Base-by-base conservation (phyloP, 1,140 invertebrate genomes). In the Drosophila serrata region DNA sequence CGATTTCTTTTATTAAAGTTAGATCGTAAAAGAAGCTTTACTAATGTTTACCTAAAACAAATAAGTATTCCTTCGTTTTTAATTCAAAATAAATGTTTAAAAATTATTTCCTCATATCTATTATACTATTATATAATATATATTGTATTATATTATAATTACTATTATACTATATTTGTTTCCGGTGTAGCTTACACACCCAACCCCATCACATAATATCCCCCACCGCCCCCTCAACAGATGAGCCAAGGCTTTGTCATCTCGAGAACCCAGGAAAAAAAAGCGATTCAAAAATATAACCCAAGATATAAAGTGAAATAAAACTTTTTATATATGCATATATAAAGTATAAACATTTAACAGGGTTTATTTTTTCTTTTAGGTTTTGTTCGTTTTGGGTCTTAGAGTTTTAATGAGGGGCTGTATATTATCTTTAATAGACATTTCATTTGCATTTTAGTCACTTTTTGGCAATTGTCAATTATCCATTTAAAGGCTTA, bases 381-480 rank as follows among this genome's bases (percentile, higher is more conserved):
- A 6, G 11, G n/a, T 4, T n/a, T 17, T 19, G 22, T 56, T 55
- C 37, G 29, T 40, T 48, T 57, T 12, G 56, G 22, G 24, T 29
- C n/a, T 59, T 72, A 67, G 35, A 53, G 12, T 49, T 73, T 73
- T 73, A 59, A 73, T 49, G 67, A 59, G 49, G 35, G 65, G 53
- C 42, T 29, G 53, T 73, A 73, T 73, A 75, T 75, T 75, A 76
- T 75, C 53, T 75, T 75, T 65, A 65, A 75, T 57, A 75, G 57
- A 75, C 73, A 68, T 76, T 72, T 49, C 69, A 73, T 72, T 73
- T 73, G 69, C 27, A 59, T 59, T 73, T 73, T 60, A 76, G 62
- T 77, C 68, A 76, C 73, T 76, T 76, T 76, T 76, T 40, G 73
- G 69, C 69, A 80, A 80, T 74, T 68, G 76, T 65, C 27, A 58